phyloP scores from a whole-genome alignment of 2,797 vertebrate species.

The Sphenopsis melanotis region DNA sequence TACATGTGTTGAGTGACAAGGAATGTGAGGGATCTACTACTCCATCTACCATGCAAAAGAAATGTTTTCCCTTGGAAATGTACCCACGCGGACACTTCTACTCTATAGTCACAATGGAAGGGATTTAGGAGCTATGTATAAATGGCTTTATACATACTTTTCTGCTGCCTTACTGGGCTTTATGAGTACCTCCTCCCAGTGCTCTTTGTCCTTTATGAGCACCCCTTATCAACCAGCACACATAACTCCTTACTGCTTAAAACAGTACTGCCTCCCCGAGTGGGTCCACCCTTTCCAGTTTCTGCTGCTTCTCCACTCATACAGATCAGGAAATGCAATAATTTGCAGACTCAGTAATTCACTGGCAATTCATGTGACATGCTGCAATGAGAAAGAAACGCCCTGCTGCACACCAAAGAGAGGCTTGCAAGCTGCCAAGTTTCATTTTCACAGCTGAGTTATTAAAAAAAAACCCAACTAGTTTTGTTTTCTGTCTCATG shows the following conservation, averaged over 20 bases:
- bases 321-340: neutral
- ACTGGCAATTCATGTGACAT: accelerated
- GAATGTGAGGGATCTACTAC: neutral
- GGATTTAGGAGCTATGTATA: neutral
- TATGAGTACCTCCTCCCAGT: neutral
- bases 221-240: accelerated
- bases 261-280: accelerated
- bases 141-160: neutral
- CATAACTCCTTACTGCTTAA: neutral
- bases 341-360: neutral
- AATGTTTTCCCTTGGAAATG: neutral
- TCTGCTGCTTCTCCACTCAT: neutral
- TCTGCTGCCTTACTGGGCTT: neutral
- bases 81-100: neutral
- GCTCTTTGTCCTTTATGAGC: neutral
- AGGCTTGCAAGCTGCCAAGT: neutral
- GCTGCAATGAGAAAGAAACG: neutral
- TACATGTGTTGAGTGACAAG: neutral
- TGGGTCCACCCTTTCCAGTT: neutral
- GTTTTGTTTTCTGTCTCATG: neutral
- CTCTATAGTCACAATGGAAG: neutral
- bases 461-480: neutral
- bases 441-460: neutral
- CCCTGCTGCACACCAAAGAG: accelerated
- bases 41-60: neutral